phyloP scores from a whole-genome alignment of 2,888 invertebrate species.

The Aproaerema taeniolella region DNA sequence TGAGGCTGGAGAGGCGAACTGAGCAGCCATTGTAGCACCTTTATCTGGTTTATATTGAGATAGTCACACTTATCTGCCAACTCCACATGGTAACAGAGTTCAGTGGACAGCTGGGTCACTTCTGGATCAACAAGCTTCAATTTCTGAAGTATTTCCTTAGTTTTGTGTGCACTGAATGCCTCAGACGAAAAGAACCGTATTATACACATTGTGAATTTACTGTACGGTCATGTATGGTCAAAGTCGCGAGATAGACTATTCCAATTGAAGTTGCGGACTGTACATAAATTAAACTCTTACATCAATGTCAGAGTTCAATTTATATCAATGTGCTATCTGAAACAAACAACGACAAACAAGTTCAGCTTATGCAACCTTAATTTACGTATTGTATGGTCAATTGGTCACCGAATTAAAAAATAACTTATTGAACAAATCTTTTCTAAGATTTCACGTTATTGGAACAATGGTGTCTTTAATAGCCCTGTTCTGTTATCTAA shows the following conservation, averaged over 20 bases:
- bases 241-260: conserved; percentile 32
- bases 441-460: too few species aligned
- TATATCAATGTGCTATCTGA: conserved; percentile 48
- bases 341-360: conserved; percentile 57
- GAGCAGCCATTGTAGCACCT: conserved; percentile 87
- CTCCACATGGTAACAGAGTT: conserved; percentile 90
- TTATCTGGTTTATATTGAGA: conserved; percentile 78
- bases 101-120: conserved; percentile 79
- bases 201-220: conserved; percentile 63
- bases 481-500: too few species aligned
- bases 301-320: conserved; percentile 68
- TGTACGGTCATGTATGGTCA: conserved; percentile 23
- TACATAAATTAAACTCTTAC: conserved; percentile 43
- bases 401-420: too few species aligned
- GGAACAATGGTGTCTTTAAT: too few species aligned
- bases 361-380: conserved; percentile 58
- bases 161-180: conserved; percentile 78
- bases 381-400: too few species aligned
- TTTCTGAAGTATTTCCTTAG: conserved; percentile 74
- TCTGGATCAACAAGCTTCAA: conserved; percentile 64
- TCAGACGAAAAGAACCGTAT: conserved; percentile 79
- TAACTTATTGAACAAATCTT: too few species aligned
- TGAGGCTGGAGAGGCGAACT: conserved; percentile 82
- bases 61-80: conserved; percentile 60
- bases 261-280: conserved; percentile 23